Conservation (phyloP, 2,797 vertebrate species). For the Bradypodion ventrale region DNA sequence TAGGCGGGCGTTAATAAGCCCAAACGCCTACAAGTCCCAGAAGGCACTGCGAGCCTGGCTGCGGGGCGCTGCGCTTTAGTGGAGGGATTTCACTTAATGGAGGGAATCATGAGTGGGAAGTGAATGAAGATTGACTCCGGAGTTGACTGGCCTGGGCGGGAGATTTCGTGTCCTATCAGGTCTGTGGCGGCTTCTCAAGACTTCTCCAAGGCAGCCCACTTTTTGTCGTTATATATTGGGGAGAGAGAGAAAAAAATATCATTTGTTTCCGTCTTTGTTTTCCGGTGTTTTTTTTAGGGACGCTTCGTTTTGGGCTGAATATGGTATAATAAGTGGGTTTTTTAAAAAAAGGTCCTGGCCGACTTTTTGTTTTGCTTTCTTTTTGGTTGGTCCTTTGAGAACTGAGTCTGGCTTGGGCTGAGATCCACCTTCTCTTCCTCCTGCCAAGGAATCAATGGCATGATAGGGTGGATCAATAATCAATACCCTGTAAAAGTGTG, state of each 20-base stretch:
- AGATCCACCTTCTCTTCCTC: too few relatives aligned
- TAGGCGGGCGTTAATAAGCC: fast-evolving
- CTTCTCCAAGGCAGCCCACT: not conserved
- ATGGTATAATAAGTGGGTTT: not conserved
- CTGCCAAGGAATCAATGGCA: not conserved
- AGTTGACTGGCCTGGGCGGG: too few relatives aligned
- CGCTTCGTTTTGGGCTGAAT: too few relatives aligned
- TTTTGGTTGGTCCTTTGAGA: too few relatives aligned
- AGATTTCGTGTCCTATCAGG: not conserved
- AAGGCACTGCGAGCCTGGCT: not conserved
- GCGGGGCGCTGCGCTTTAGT: not conserved
- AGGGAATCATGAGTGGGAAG: not conserved
- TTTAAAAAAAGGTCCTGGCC: not conserved
- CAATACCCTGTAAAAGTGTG: too few relatives aligned
- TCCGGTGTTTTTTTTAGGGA: not conserved
- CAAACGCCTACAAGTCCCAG: slow-evolving; percentile 11
- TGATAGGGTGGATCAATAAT: not conserved
- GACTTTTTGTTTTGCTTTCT: not conserved
- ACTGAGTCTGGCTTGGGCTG: not conserved
- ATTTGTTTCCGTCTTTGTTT: not conserved
- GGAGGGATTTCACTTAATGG: not conserved
- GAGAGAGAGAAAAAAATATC: not conserved
- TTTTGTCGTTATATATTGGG: not conserved
- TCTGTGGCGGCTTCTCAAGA: not conserved
- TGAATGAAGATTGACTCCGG: not conserved